Evolutionary conservation across 2,888 invertebrate genomes (phyloP).

Genomic region (Melanargia galathea): DNA sequence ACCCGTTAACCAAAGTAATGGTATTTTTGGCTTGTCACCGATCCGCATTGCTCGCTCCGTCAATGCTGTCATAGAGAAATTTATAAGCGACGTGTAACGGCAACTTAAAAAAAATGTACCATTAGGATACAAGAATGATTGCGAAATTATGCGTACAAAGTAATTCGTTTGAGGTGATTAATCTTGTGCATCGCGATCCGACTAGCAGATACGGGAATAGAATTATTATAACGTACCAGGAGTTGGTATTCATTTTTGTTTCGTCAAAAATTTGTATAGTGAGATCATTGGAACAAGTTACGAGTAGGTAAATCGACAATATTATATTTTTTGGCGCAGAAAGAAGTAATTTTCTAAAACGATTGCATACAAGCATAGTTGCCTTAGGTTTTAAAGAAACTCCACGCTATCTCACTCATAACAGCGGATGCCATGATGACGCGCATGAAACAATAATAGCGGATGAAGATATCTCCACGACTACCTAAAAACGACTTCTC

Average conservation of each 20-base stretch:
- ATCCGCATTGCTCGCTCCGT: slow-evolving; percentile 32
- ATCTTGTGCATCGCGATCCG: slow-evolving; percentile 36
- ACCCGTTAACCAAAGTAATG: slow-evolving; percentile 37
- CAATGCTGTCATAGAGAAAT: slow-evolving; percentile 39
- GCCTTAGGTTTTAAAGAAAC: no score
- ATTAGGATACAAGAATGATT: slow-evolving; percentile 46
- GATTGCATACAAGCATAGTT: no score
- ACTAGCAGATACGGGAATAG: slow-evolving; percentile 21
- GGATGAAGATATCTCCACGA: no score
- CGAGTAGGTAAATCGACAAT: no score
- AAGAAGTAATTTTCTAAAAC: no score
- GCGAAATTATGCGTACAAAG: slow-evolving; percentile 54
- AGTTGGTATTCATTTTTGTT: neutral
- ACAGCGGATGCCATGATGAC: no score
- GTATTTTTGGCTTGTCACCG: slow-evolving; percentile 39
- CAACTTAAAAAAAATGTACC: slow-evolving; percentile 40
- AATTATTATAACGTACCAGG: slow-evolving; percentile 12
- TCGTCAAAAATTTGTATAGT: neutral
- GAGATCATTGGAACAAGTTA: no score
- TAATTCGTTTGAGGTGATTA: slow-evolving; percentile 40
- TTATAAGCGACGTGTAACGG: slow-evolving; percentile 46
- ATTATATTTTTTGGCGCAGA: no score
- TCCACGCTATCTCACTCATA: no score
- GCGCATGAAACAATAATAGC: no score
- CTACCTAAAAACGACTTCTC: no score